A percentile compares a stretch with the other conserved stretches of the same genome.
Evolutionary conservation across 2,797 vertebrate genomes (phyloP).

Genomic region (Xenopus petersii): DNA sequence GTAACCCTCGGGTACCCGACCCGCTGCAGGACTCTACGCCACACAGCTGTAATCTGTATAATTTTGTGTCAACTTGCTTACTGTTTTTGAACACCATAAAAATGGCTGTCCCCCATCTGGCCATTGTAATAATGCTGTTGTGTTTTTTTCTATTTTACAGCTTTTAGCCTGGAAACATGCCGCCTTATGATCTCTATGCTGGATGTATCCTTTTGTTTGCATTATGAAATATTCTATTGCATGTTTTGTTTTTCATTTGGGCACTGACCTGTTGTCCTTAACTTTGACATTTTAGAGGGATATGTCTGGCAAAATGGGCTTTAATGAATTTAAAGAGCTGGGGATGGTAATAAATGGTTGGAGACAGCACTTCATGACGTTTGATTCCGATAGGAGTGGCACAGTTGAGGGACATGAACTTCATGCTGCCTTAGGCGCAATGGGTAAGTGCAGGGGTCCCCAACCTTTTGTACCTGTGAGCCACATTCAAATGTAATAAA

Average conservation of each 20-base stretch:
- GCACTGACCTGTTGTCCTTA: conserved; percentile 55
- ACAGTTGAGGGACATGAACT: conserved; percentile 69
- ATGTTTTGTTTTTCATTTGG: too few species aligned
- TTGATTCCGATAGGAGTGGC: conserved; percentile 68
- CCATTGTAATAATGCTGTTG: too few species aligned
- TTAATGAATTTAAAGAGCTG: conserved; percentile 74
- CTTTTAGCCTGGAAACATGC: conserved; percentile 92
- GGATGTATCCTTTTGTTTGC: conserved; percentile 85
- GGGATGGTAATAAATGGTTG: conserved; percentile 72
- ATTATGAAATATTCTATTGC: not conserved
- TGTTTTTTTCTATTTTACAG: conserved; percentile 61
- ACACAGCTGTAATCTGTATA: too few species aligned
- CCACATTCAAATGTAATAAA: too few species aligned
- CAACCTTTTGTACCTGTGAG: too few species aligned
- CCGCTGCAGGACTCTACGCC: too few species aligned
- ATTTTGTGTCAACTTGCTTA: too few species aligned
- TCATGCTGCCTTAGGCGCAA: conserved; percentile 66
- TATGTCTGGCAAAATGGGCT: conserved; percentile 72
- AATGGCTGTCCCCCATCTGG: too few species aligned
- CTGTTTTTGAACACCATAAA: too few species aligned
- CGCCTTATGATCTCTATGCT: conserved; percentile 93
- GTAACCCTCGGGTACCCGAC: too few species aligned
- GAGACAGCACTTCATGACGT: conserved; percentile 70
- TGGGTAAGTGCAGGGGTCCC: conserved; percentile 60
- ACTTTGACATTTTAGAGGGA: conserved; percentile 62